phyloP scores from a whole-genome alignment of 2,113 vertebrate species.

The Trematocara marginatum region DNA sequence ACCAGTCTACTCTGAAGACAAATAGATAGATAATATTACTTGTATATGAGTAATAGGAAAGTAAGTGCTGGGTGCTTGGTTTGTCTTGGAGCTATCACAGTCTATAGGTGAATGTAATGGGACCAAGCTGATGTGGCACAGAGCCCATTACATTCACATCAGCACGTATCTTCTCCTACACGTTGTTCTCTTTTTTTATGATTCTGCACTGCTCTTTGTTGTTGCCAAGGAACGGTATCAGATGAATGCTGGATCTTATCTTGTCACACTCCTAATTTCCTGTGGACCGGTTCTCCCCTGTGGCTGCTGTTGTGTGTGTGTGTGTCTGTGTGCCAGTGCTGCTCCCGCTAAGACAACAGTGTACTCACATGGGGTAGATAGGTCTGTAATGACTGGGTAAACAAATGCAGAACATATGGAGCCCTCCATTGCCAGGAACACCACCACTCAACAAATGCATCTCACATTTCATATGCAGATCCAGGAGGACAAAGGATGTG shows the following conservation, averaged over 20 bases:
- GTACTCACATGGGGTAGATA: slow-evolving; percentile 26
- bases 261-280: slow-evolving; percentile 75
- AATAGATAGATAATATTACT: slow-evolving; percentile 9
- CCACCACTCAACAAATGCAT: slow-evolving; percentile 10
- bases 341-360: slow-evolving; percentile 29
- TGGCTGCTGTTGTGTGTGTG: slow-evolving; percentile 45
- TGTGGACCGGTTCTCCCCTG: slow-evolving; percentile 56
- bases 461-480: slow-evolving; percentile 23
- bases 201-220: slow-evolving; percentile 1
- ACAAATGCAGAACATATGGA: slow-evolving; percentile 59
- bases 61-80: background rate
- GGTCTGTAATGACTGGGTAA: slow-evolving; percentile 57
- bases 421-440: slow-evolving; percentile 36
- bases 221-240: slow-evolving; percentile 73
- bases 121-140: background rate
- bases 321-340: background rate
- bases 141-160: background rate
- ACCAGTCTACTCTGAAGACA: background rate
- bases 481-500: background rate
- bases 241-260: slow-evolving; percentile 69
- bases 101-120: background rate
- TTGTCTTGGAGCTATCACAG: background rate
- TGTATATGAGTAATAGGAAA: background rate
- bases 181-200: slow-evolving; percentile 11
- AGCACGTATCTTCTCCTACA: slow-evolving; percentile 12